A percentile compares a stretch with the other conserved stretches of the same genome.
Evolutionary conservation across 2,888 invertebrate species (phyloP).

Genomic region (Ephialtes manifestator): DNA sequence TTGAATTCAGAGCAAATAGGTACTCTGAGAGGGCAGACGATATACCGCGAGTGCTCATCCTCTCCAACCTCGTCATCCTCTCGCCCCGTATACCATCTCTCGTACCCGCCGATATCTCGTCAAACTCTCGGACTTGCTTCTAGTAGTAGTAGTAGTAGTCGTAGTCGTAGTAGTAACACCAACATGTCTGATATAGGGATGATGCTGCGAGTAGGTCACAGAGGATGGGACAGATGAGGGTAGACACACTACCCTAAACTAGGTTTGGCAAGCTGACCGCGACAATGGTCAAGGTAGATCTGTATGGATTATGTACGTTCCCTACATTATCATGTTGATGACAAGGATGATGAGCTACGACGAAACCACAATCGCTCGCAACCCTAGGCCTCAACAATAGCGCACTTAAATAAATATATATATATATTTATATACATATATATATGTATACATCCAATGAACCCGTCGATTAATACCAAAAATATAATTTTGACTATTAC

Average conservation of each 20-base stretch:
- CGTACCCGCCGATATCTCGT: slow-evolving; percentile 37
- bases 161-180: not conserved
- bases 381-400: not conserved
- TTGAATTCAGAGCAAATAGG: slow-evolving; percentile 64
- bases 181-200: not conserved
- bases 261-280: slow-evolving; percentile 47
- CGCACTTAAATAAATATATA: not conserved
- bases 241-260: slow-evolving; percentile 36
- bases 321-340: slow-evolving; percentile 49
- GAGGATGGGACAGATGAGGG: not conserved
- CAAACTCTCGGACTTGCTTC: slow-evolving; percentile 35
- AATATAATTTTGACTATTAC: slow-evolving; percentile 29
- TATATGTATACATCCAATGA: slow-evolving; percentile 6
- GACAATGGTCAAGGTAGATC: slow-evolving; percentile 32
- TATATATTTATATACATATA: not conserved
- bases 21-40: slow-evolving; percentile 2
- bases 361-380: slow-evolving; percentile 19
- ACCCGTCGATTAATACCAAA: slow-evolving; percentile 29
- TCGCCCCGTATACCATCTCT: not conserved
- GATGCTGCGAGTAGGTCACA: not conserved
- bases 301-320: slow-evolving; percentile 44
- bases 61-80: not conserved
- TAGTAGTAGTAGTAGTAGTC: not conserved
- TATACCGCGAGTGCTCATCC: slow-evolving; percentile 5
- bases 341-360: slow-evolving; percentile 52